A percentile compares a stretch with the other conserved stretches of the same genome.
These are phyloP conservation scores for Anniella stebbinsi DNA, from an alignment of 2,797 vertebrate genomes.

Conservation along the genomic window DNA sequence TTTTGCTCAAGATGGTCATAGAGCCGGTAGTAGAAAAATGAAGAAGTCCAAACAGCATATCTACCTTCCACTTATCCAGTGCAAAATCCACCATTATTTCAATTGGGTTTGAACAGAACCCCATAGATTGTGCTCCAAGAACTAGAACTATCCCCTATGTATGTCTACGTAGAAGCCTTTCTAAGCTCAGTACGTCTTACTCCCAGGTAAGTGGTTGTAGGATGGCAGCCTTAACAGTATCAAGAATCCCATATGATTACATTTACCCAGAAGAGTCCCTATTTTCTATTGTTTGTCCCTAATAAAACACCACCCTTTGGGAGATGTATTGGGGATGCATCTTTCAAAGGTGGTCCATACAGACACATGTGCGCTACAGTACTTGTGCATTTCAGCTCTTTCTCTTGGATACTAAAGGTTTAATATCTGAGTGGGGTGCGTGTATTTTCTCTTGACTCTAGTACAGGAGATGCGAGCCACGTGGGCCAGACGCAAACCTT, in stretches of 20 bases:
- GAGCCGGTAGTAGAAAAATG: neutral
- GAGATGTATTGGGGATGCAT: neutral
- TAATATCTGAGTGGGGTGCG: no score
- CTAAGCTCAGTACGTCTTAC: no score
- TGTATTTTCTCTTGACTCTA: no score
- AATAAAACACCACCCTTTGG: neutral
- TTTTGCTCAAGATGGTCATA: neutral
- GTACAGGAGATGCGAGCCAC: no score
- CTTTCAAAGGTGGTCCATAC: neutral
- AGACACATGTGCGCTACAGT: no score
- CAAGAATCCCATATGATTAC: no score
- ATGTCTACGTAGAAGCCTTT: no score
- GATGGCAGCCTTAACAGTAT: no score
- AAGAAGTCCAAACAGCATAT: neutral
- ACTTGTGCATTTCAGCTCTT: no score
- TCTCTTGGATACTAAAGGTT: no score
- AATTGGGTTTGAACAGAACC: neutral
- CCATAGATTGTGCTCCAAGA: neutral
- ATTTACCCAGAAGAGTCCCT: neutral
- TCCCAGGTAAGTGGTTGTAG: no score
- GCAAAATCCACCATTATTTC: neutral
- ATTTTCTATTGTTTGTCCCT: neutral
- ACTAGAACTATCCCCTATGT: neutral
- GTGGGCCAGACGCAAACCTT: no score
- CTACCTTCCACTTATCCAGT: neutral